phyloP scores from a whole-genome alignment of 1,140 invertebrate species.

The Megathymus violae region DNA sequence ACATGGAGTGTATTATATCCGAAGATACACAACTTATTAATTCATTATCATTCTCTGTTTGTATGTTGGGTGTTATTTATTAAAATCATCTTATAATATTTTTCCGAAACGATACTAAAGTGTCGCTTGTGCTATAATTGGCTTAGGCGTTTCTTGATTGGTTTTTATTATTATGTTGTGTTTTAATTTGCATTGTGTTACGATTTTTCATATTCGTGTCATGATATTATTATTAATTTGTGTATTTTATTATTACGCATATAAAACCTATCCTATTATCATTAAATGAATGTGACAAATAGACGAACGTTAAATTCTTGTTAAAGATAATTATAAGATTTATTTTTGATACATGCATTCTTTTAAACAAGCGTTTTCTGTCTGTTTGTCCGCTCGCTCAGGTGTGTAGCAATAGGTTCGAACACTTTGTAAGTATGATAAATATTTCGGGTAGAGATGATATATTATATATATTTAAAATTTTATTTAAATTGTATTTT shows the following conservation, averaged over 20 bases:
- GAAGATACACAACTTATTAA: neutral
- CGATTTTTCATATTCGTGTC: conserved; percentile 11
- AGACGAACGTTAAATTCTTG: conserved; percentile 26
- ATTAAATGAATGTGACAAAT: conserved; percentile 30
- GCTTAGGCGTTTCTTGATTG: conserved; percentile 25
- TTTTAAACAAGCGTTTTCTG: conserved; percentile 73
- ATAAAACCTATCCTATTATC: conserved; percentile 13
- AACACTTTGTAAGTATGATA: conserved; percentile 74
- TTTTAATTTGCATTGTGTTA: conserved; percentile 26
- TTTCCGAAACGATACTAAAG: conserved; percentile 3
- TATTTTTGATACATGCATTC: conserved; percentile 56
- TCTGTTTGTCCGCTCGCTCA: conserved; percentile 77
- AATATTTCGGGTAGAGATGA: conserved; percentile 52
- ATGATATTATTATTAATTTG: conserved; percentile 22
- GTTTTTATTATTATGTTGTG: conserved; percentile 11
- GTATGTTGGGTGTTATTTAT: conserved; percentile 3
- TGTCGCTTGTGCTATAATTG: conserved; percentile 28
- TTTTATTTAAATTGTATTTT: conserved; percentile 33
- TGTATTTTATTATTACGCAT: conserved; percentile 19
- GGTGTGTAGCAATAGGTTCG: conserved; percentile 77
- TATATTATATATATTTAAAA: conserved; percentile 33
- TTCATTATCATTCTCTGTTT: conserved; percentile 1
- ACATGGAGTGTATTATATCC: neutral
- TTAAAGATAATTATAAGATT: conserved; percentile 45
- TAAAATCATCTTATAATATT: neutral